Conservation (phyloP, 1,140 invertebrate species). For the Brachionus plicatilis region DNA sequence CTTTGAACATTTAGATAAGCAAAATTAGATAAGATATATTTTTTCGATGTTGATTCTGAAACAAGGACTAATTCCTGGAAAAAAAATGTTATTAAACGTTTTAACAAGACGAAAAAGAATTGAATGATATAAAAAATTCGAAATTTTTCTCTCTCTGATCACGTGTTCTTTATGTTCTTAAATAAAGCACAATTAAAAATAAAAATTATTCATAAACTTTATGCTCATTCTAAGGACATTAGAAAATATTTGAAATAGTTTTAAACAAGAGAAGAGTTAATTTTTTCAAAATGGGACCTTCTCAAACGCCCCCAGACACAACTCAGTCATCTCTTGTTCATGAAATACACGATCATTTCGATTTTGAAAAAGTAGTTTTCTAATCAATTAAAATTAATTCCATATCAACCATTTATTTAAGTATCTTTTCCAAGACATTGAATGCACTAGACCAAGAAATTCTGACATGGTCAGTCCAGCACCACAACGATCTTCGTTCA, state of each 20-base stretch:
- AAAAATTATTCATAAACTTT: neutral
- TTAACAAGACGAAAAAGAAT: neutral
- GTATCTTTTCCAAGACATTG: neutral
- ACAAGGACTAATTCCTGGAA: neutral
- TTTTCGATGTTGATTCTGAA: neutral
- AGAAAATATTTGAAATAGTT: neutral
- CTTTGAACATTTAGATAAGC: neutral
- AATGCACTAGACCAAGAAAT: neutral
- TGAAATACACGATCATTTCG: constrained; percentile 20
- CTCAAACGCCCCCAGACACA: neutral
- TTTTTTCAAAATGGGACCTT: neutral
- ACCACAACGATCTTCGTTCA: neutral
- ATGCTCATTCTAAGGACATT: neutral
- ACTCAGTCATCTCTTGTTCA: neutral
- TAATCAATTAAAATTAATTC: too few species aligned
- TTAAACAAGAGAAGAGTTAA: neutral
- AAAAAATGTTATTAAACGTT: neutral
- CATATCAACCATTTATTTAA: neutral
- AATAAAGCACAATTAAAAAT: neutral
- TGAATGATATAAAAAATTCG: neutral
- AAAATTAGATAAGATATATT: neutral
- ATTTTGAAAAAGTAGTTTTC: neutral
- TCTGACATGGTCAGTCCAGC: neutral
- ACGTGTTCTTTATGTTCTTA: neutral
- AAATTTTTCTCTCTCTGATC: neutral